Base-by-base conservation (phyloP, 2,888 invertebrate genomes). In the Hydropsyche betteni region DNA sequence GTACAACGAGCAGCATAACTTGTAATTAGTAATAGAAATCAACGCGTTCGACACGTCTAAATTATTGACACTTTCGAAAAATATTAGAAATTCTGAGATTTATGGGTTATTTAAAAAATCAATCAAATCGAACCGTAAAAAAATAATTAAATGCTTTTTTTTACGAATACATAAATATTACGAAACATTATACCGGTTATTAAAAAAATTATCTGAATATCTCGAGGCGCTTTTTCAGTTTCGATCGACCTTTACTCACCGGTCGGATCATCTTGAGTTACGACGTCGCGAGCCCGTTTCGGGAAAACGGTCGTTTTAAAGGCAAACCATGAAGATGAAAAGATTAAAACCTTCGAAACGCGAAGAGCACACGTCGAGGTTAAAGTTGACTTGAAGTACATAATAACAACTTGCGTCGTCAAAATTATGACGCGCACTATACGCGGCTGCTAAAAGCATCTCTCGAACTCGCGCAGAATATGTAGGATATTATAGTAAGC, bases 261-360 rank as follows among this genome's bases (percentile, higher is more conserved):
- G 58, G 53, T 53, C 53, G 7, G 53, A 24, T 24, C 16, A 16
- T 61, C 24, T 61, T 33, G 61, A 61, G 61, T 61, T 61, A 64
- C 64, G 36, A n/a, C 64, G 34, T 64, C 34, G 64, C 34, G 64
- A 34, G 36, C 64, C 64, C 44, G 34, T 64, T 64, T 36, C 12
- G 55, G 64, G 64, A 34, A 36, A 64, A 64, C 64, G 64, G 34
- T 44, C 64, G 36, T 24, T 64, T 64, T 64, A 64, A 64, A 64
- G 44, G 36, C 64, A 36, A 64, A 44, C 44, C 44, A 10, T 7
- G 34, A 64, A 64, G 36, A 64, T 64, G 64, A 64, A 64, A 64
- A 64, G 64, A 64, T 64, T 64, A 64, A 64, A 64, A 64, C 36
- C n/a, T n/a, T 24, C 64, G 64, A 33, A 12, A 64, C 64, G 64